Base-by-base conservation (phyloP, 2,113 vertebrate species). In the Lepisosteus oculatus region DNA sequence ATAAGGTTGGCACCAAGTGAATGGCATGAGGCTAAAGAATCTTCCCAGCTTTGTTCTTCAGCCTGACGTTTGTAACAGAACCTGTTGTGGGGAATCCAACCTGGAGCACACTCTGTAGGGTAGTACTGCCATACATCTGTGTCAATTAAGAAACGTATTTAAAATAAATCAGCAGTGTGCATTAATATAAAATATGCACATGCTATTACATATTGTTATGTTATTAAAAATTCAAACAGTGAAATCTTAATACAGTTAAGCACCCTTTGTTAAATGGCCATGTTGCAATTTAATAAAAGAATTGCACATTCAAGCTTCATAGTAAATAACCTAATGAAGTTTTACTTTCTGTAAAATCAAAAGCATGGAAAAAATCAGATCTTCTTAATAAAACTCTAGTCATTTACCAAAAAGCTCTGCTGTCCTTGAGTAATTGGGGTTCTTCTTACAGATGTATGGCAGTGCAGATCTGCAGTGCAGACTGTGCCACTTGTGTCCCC, bases 371-470 rank as follows among this genome's bases (percentile, higher is more conserved):
- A 29, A 29, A 29, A 29, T 29, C 29, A 29, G 29, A 29, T 29
- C 29, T 29, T 0, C 29, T 29, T 29, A 29, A 29, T 29, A 29
- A 29, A 29, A 29, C 29, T 29, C 29, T 29, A 29, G 29, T 29
- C 29, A 29, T 91, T 93, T 84, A 99, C 97, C 93, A n/a, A 91
- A 63, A 0, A 73, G 86, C 83, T 95, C 88, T 3, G 83, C 75
- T 85, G 72, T 75, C n/a, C 61, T 77, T 61, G 85, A 89, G 80
- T 81, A 70, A 54, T 92, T 94, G 43, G 90, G 83, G 3, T 88
- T 86, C 84, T 97, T 97, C 86, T 98, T 96, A 84, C 97, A 98
- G 72, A 96, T 70, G 71, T 97, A 99, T 72, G 95, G 95, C 74
- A 97, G 86, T 45, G 89, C 84, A 4, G 89, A 90, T 47, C 94